Conservation (phyloP, 2,113 vertebrate genomes). For the Heliornis fulica region DNA sequence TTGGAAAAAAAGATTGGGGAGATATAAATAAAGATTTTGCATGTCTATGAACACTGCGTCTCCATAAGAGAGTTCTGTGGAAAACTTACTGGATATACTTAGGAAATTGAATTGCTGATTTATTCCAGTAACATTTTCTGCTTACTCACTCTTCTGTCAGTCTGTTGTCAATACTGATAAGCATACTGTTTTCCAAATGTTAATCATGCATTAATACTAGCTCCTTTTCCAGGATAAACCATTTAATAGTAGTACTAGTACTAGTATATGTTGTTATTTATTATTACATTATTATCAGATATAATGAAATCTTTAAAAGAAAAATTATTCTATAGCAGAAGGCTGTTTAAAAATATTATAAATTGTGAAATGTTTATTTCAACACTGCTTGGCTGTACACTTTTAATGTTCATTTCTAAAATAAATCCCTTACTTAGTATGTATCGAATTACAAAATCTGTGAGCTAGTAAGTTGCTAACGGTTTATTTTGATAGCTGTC, state of each 20-base stretch:
- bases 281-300: neutral
- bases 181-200: neutral
- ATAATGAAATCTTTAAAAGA: neutral
- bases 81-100: neutral
- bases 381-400: neutral
- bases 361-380: constrained; percentile 5
- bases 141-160: neutral
- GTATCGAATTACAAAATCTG: constrained; percentile 7
- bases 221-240: neutral
- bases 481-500: neutral
- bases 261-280: neutral
- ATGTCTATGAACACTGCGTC: neutral
- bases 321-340: neutral
- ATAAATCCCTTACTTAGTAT: neutral
- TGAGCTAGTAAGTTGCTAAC: neutral
- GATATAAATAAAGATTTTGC: neutral
- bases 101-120: neutral
- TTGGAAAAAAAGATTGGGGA: neutral
- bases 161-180: neutral
- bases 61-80: neutral
- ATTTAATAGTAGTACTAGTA: neutral
- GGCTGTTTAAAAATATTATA: neutral
- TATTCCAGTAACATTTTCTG: neutral
- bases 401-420: constrained; percentile 4
- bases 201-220: neutral